A percentile compares a stretch with the other conserved stretches of the same genome.
phyloP scores from a whole-genome alignment of 1,140 invertebrate species.

The Scaptomyza montana region DNA sequence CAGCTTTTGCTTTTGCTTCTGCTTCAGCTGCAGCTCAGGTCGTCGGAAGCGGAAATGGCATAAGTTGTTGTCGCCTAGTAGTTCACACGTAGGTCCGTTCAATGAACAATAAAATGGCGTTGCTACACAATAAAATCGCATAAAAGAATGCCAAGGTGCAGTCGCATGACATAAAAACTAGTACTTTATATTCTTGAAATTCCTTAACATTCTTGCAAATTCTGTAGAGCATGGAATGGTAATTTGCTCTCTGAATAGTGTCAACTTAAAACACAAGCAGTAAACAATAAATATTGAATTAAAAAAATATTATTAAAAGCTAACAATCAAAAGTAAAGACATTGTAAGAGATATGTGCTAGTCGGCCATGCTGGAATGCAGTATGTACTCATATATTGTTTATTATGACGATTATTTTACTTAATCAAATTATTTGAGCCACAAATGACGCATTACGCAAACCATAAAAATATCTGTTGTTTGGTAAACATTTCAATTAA shows the following conservation, averaged over 20 bases:
- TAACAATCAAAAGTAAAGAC: no score
- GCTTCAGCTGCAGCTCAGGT: conserved; percentile 34
- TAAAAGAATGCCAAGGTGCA: conserved; percentile 47
- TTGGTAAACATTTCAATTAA: neutral
- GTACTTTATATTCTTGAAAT: neutral
- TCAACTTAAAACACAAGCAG: no score
- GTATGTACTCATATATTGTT: no score
- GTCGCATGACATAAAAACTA: conserved; percentile 7
- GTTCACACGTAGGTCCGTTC: conserved; percentile 80
- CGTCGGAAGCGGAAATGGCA: conserved; percentile 77
- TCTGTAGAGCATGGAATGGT: no score
- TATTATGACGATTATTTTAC: neutral
- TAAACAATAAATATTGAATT: no score
- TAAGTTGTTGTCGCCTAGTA: conserved; percentile 81
- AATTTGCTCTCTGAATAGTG: no score
- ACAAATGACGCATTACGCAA: no score
- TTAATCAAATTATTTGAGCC: neutral
- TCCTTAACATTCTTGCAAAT: no score
- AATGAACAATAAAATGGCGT: conserved; percentile 73
- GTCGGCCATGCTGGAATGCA: no score
- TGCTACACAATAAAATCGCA: conserved; percentile 57
- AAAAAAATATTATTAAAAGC: no score
- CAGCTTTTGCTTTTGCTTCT: no score
- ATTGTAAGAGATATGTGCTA: no score
- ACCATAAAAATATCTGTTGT: neutral